Percentiles rank a stretch among this genome's conserved stretches.
phyloP scores from a whole-genome alignment of 2,113 vertebrate genomes.

The Balaenoptera acutorostrata region DNA sequence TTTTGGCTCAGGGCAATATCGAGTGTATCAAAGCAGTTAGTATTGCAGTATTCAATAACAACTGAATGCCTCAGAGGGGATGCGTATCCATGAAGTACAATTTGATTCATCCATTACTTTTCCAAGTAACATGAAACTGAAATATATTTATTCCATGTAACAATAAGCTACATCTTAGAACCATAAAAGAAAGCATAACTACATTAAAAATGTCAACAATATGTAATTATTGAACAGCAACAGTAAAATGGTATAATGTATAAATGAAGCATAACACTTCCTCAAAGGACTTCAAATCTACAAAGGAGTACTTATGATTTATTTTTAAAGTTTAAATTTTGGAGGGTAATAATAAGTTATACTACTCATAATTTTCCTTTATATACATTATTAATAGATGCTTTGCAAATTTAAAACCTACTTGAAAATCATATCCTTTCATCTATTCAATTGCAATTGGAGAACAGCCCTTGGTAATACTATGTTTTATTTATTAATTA shows the following conservation, averaged over 20 bases:
- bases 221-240: neutral
- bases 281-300: neutral
- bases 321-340: neutral
- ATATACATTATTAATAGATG: neutral
- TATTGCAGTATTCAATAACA: neutral
- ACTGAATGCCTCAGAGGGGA: neutral
- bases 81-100: neutral
- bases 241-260: neutral
- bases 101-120: neutral
- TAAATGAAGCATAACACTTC: neutral
- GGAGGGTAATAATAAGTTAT: neutral
- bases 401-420: neutral
- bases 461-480: neutral
- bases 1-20: neutral
- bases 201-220: neutral
- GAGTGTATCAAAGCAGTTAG: neutral
- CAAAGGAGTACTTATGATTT: neutral
- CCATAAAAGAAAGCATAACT: neutral
- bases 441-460: neutral
- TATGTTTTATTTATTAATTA: neutral
- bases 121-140: neutral
- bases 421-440: neutral
- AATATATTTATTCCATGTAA: neutral
- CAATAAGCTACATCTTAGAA: neutral
- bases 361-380: neutral